These are phyloP conservation scores for Eristalinus sepulchralis DNA, from an alignment of 2,888 invertebrate genomes.

Conservation along the genomic window DNA sequence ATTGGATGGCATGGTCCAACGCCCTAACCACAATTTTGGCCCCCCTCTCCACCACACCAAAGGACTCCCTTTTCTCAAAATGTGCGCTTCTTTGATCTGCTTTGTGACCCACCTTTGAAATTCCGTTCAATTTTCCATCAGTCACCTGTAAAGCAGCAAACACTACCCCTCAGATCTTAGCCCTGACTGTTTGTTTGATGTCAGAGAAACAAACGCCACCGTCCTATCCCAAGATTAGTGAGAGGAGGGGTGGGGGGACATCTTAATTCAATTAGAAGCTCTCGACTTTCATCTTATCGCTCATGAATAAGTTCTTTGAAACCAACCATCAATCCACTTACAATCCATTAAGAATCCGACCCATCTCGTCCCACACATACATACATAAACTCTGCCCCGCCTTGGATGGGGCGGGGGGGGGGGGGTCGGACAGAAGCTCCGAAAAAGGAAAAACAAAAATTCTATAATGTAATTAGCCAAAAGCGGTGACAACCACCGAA, in stretches of 20 bases:
- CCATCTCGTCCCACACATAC: background rate
- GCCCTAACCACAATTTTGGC: no score
- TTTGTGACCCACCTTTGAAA: background rate
- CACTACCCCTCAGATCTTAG: no score
- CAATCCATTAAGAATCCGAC: conserved; percentile 36
- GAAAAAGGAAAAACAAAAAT: background rate
- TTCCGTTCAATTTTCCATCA: background rate
- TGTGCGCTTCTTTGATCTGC: background rate
- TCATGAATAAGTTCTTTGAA: conserved; percentile 13
- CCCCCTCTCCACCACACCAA: no score
- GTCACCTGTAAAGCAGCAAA: background rate
- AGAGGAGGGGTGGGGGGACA: background rate
- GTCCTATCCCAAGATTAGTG: background rate
- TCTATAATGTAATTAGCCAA: conserved; percentile 28
- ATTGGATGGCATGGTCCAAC: no score
- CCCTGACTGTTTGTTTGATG: background rate
- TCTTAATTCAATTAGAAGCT: conserved; percentile 19
- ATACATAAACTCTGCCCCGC: background rate
- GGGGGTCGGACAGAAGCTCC: background rate
- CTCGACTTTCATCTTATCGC: conserved; percentile 26
- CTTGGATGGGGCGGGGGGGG: background rate
- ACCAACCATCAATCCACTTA: conserved; percentile 44
- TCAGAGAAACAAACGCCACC: background rate
- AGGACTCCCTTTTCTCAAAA: background rate
- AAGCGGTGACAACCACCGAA: conserved; percentile 23